Evolutionary conservation across 2,797 vertebrate genomes (phyloP), one percentile per base, ranked within the genome.

Genomic region (Moxostoma hubbsi): DNA sequence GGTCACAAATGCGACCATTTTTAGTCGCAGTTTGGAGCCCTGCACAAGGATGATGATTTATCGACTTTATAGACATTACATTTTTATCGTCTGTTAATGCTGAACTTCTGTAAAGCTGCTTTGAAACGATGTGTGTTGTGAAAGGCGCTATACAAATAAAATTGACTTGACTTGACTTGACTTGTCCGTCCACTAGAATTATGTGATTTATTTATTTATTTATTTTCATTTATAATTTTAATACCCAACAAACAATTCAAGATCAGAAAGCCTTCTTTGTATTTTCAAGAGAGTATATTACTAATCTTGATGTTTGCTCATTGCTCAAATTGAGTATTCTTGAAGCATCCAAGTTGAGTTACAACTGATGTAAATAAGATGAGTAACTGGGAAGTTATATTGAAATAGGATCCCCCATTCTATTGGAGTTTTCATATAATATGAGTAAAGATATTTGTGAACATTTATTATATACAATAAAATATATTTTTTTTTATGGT

Each of bases 121-220:
- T n/a, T n/a, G n/a, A n/a, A n/a, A n/a, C n/a, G n/a, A n/a, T n/a
- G n/a, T n/a, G n/a, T n/a, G n/a, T n/a, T n/a, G n/a, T n/a, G n/a
- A n/a, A n/a, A n/a, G n/a, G n/a, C n/a, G n/a, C n/a, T n/a, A n/a
- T n/a, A n/a, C n/a, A n/a, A n/a, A n/a, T n/a, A n/a, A n/a, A n/a
- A n/a, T n/a, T n/a, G n/a, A n/a, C n/a, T n/a, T n/a, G n/a, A n/a
- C n/a, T n/a, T n/a, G n/a, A n/a, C n/a, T n/a, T n/a, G n/a, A n/a
- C n/a, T n/a, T n/a, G 98, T 81, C 90, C 99, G 82, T 90, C 95
- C 15, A 87, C 90, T 50, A 95, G 91, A 61, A 81, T 12, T 36
- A n/a, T 67, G 74, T 94, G 87, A 93, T 61, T 36, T 13, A 15
- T 45, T 13, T 47, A 47, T 8, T 7, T 8, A n/a, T 58, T 15